Evolutionary conservation across 1,140 invertebrate species (phyloP).

Genomic region (Aphelenchoides besseyi): DNA sequence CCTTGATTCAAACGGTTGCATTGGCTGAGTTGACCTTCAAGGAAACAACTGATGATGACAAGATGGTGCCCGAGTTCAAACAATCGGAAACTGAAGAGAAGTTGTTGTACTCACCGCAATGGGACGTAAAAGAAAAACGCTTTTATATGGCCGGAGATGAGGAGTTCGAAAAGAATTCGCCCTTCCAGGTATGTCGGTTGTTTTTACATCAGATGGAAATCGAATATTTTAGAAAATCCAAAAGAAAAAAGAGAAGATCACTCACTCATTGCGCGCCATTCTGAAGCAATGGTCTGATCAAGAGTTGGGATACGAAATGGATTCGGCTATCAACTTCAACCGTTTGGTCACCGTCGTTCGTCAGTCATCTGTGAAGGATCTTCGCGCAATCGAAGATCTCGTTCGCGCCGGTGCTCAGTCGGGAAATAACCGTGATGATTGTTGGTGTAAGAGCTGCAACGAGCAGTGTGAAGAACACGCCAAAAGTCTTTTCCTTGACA

Average conservation of each 20-base stretch:
- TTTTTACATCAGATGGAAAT: too few species aligned
- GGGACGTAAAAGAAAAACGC: slow-evolving; percentile 17
- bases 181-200: too few species aligned
- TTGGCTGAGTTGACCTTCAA: slow-evolving; percentile 26
- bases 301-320: slow-evolving; percentile 31
- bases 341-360: slow-evolving; percentile 39
- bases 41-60: neutral
- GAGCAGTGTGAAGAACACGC: slow-evolving; percentile 28
- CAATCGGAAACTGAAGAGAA: slow-evolving; percentile 7
- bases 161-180: slow-evolving; percentile 7
- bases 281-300: slow-evolving; percentile 19
- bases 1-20: slow-evolving; percentile 17
- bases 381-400: neutral
- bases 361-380: slow-evolving; percentile 25
- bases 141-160: slow-evolving; percentile 23
- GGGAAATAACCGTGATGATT: neutral
- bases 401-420: neutral
- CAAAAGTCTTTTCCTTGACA: slow-evolving; percentile 36
- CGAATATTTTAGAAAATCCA: too few species aligned
- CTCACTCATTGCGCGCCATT: slow-evolving; percentile 20
- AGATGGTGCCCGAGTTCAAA: neutral
- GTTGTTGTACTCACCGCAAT: slow-evolving; percentile 23
- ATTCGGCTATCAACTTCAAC: slow-evolving; percentile 23
- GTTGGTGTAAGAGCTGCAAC: slow-evolving; percentile 7
- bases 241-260: neutral